phyloP scores from a whole-genome alignment of 2,888 invertebrate species.

The Flexamia atlantica region DNA sequence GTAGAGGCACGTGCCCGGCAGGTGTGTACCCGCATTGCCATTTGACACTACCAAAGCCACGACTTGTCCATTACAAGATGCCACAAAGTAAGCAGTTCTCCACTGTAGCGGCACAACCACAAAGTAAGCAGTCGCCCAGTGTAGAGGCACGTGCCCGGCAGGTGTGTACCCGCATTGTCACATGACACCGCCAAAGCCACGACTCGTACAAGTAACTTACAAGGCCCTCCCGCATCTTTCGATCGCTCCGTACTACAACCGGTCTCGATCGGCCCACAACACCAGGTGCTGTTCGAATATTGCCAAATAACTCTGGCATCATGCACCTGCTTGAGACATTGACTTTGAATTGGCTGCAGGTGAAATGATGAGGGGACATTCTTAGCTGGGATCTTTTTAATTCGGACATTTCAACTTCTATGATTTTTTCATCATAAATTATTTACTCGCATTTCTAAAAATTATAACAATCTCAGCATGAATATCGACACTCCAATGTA shows the following conservation, averaged over 20 bases:
- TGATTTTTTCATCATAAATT: too few relatives aligned
- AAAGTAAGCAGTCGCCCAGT: too few relatives aligned
- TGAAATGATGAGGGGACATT: too few relatives aligned
- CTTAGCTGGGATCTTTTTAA: too few relatives aligned
- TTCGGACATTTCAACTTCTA: too few relatives aligned
- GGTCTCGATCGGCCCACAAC: neutral
- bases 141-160: neutral
- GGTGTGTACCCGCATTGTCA: slow-evolving; percentile 22
- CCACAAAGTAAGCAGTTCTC: too few relatives aligned
- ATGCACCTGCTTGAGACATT: slow-evolving; percentile 12
- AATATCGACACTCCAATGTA: too few relatives aligned
- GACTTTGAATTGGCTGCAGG: too few relatives aligned
- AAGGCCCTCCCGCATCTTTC: slow-evolving; percentile 21
- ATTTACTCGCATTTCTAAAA: too few relatives aligned
- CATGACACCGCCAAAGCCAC: neutral
- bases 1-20: neutral
- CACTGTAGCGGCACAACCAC: too few relatives aligned
- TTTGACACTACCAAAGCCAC: slow-evolving; percentile 1
- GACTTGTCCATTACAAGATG: too few relatives aligned
- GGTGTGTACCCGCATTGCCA: slow-evolving; percentile 18
- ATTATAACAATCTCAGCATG: too few relatives aligned
- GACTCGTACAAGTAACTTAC: neutral
- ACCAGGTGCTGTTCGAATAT: slow-evolving; percentile 13
- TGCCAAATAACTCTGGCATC: neutral
- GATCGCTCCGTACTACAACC: neutral